phyloP scores from a whole-genome alignment of 2,888 invertebrate species.

The Entomobrya multifasciata region DNA sequence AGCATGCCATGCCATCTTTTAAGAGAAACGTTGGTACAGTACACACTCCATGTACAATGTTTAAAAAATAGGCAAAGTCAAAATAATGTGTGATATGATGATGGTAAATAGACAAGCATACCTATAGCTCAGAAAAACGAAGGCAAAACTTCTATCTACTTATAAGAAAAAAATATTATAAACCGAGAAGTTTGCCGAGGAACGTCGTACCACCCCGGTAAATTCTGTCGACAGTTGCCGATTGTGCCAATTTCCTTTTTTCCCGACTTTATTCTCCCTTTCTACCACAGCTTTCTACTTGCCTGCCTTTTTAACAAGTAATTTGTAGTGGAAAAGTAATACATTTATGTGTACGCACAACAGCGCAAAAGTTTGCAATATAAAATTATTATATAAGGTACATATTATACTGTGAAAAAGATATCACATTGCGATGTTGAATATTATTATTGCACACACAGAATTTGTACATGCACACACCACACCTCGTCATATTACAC shows the following conservation, averaged over 20 bases:
- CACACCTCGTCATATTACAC: too few species aligned
- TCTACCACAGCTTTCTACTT: slow-evolving; percentile 1
- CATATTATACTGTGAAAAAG: not conserved
- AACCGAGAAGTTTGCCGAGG: slow-evolving; percentile 38
- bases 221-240: slow-evolving; percentile 62
- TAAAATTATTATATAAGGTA: not conserved
- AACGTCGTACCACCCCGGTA: slow-evolving; percentile 47
- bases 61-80: not conserved
- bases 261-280: not conserved
- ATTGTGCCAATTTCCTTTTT: slow-evolving; percentile 61
- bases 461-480: slow-evolving; percentile 18
- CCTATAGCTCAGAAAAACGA: too few species aligned
- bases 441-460: not conserved
- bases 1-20: not conserved
- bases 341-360: not conserved
- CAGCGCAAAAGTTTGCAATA: not conserved
- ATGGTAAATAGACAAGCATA: not conserved
- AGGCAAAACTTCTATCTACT: not conserved
- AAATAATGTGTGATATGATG: not conserved
- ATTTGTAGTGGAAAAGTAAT: slow-evolving; percentile 47
- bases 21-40: not conserved
- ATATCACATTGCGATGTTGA: too few species aligned
- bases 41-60: not conserved
- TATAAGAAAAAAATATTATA: slow-evolving; percentile 2
- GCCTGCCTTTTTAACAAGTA: slow-evolving; percentile 48